These are phyloP conservation scores for Agonopterix alstromeriana DNA, from an alignment of 2,888 invertebrate genomes.

Conservation along the genomic window DNA sequence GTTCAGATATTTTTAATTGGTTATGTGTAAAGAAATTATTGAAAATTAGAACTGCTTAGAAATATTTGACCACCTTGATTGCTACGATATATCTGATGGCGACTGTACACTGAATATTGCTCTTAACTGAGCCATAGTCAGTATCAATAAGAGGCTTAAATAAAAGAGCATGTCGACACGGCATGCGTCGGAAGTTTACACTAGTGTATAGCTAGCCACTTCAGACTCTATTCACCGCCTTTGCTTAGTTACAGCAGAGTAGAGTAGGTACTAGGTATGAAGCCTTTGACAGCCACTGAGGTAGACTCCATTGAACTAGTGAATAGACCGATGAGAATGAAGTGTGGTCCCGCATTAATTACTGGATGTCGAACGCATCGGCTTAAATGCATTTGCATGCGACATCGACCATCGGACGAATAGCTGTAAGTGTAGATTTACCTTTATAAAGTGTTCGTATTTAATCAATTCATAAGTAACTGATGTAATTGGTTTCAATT, in stretches of 20 bases:
- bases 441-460: too few species aligned
- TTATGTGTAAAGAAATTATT: too few species aligned
- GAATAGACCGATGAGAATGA: conserved; percentile 59
- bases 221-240: conserved; percentile 61
- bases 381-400: neutral
- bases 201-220: conserved; percentile 40
- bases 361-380: conserved; percentile 10
- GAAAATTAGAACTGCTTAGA: too few species aligned
- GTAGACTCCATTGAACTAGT: conserved; percentile 53
- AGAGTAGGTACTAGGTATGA: conserved; percentile 14
- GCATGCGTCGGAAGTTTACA: conserved; percentile 49
- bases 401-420: too few species aligned
- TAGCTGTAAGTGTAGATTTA: too few species aligned
- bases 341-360: conserved; percentile 66
- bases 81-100: too few species aligned
- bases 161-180: conserved; percentile 1
- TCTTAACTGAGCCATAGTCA: neutral
- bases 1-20: too few species aligned
- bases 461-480: too few species aligned
- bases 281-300: conserved; percentile 57
- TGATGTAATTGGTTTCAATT: too few species aligned
- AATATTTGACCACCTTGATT: too few species aligned
- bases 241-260: neutral
- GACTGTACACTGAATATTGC: neutral
- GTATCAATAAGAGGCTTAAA: neutral